Evolutionary conservation across 2,113 vertebrate genomes (phyloP), one percentile per base, ranked within the genome.

Genomic region (Turdus rufiventris): DNA sequence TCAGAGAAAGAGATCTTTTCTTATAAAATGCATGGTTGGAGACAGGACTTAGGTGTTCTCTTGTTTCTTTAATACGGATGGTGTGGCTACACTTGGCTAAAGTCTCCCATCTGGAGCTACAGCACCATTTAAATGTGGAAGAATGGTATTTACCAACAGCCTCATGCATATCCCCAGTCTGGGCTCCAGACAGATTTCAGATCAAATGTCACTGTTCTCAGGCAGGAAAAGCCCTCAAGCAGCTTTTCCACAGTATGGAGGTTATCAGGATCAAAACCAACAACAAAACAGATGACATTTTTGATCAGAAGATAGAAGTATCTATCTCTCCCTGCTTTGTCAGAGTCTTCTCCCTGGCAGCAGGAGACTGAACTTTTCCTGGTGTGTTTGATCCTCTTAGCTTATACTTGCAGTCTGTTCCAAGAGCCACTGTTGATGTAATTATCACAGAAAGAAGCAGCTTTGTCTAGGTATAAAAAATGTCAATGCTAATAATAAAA

Each of bases 41-140:
- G 45, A 45, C 40, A 72, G 80, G 88, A 58, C 66, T 65, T 48
- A 40, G 63, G 51, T 58, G 62, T 54, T 83, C 40, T 36, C 34
- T 60, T 51, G 6, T 47, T 75, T 66, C 47, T 76, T 54, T 91
- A 62, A 57, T 19, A 48, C 45, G 19, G 54, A 17, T 33, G 31
- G 34, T 20, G 38, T 40, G 36, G 67, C 53, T 80, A 60, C 38
- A 51, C 33, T 62, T 0, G 0, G 48, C 26, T 72, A 0, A 66
- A 58, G 40, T 62, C 58, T 83, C 51, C 77, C 47, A 48, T 10
- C 0, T 19, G 18, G 62, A 51, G 50, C 54, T 88, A 33, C 56
- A 70, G 75, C 58, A 90, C 48, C 54, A 80, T 62, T 70, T 76
- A 79, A 47, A 76, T 45, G 16, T 40, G 76, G 58, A 89, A 65